A percentile compares a stretch with the other conserved stretches of the same genome.
These are phyloP conservation scores for Aleiodes sp. DNA, from an alignment of 1,140 invertebrate species.

Conservation along the genomic window DNA sequence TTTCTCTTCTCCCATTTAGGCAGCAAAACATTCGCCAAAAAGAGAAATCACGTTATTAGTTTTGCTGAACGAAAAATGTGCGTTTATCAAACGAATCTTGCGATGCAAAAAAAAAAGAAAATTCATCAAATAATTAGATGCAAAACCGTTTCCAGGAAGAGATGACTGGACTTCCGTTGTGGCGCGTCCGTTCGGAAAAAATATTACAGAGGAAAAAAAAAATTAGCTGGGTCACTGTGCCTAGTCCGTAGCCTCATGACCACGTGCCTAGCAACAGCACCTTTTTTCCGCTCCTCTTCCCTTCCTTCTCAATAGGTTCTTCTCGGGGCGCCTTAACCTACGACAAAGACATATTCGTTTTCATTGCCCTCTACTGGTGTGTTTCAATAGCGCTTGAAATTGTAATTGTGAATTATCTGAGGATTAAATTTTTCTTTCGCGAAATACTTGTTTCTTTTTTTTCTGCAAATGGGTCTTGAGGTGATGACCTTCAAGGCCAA, in stretches of 20 bases:
- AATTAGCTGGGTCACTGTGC: constrained; percentile 1
- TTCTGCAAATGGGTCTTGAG: too few species aligned
- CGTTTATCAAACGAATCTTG: background rate
- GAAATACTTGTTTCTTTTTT: background rate
- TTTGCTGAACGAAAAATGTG: background rate
- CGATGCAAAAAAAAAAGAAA: background rate
- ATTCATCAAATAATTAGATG: background rate
- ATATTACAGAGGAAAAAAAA: background rate
- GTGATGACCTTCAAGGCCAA: constrained; percentile 21
- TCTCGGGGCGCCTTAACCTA: background rate
- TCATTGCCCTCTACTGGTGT: too few species aligned
- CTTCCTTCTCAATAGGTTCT: background rate
- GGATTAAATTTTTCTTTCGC: background rate
- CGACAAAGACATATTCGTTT: too few species aligned
- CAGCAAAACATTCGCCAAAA: too few species aligned
- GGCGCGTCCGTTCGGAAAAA: background rate
- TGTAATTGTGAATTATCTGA: background rate
- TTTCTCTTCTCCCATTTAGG: too few species aligned
- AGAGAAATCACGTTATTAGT: background rate
- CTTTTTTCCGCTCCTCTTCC: background rate
- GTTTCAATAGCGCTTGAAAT: background rate
- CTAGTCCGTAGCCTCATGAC: background rate
- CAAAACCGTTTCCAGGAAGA: constrained; percentile 4
- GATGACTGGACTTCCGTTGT: constrained; percentile 12
- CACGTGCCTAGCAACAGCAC: constrained; percentile 15